These are phyloP conservation scores for Acomys russatus DNA, from an alignment of 2,797 vertebrate species.

Conservation along the genomic window DNA sequence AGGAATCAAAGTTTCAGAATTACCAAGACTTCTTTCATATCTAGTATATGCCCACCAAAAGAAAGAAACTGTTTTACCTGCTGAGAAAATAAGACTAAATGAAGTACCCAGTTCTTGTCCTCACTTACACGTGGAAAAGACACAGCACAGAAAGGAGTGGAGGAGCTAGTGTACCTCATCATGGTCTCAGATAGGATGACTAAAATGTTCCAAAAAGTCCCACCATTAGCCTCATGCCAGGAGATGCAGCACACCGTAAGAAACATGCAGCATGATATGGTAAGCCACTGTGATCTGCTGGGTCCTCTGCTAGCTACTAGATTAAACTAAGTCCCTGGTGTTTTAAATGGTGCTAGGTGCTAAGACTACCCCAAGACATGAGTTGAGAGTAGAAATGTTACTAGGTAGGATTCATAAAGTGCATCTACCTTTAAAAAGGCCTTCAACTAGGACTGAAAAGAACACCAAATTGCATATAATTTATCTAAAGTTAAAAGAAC, in stretches of 20 bases:
- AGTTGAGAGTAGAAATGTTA: not conserved
- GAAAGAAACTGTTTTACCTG: slow-evolving; percentile 40
- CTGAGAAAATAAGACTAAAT: slow-evolving; percentile 19
- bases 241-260: not conserved
- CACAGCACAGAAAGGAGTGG: not conserved
- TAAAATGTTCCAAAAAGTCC: slow-evolving; percentile 17
- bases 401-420: slow-evolving; percentile 31
- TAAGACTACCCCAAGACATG: slow-evolving; percentile 1
- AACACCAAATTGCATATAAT: slow-evolving; percentile 40
- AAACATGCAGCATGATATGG: not conserved
- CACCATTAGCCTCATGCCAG: not conserved
- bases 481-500: slow-evolving; percentile 4
- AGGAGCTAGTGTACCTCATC: not conserved
- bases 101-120: not conserved
- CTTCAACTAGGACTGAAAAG: slow-evolving; percentile 44
- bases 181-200: not conserved
- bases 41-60: not conserved
- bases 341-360: not conserved
- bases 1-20: slow-evolving; percentile 38
- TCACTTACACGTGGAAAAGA: not conserved
- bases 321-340: slow-evolving; percentile 34
- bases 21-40: slow-evolving; percentile 31
- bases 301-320: not conserved
- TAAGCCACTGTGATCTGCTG: not conserved
- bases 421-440: slow-evolving; percentile 16